These are phyloP conservation scores for Acanthopleura granulata DNA, from an alignment of 2,888 invertebrate species.

Conservation along the genomic window DNA sequence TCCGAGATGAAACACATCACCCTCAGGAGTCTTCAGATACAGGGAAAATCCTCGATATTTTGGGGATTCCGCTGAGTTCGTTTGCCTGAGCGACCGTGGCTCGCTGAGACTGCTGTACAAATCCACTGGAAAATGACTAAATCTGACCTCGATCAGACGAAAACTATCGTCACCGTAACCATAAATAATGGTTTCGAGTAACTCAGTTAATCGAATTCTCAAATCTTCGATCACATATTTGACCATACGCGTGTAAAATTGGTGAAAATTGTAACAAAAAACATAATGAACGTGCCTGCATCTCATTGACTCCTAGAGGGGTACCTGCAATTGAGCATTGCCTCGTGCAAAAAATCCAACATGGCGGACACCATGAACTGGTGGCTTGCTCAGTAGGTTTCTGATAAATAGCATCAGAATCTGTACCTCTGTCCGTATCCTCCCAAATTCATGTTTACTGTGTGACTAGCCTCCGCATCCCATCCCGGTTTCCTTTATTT, in stretches of 20 bases:
- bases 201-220: constrained; percentile 36
- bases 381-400: too few relatives aligned
- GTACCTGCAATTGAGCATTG: constrained; percentile 52
- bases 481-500: neutral
- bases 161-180: neutral
- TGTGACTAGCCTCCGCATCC: neutral
- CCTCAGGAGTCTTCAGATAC: constrained; percentile 17
- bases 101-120: constrained; percentile 14
- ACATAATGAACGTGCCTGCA: constrained; percentile 67
- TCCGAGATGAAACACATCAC: constrained; percentile 14
- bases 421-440: too few relatives aligned
- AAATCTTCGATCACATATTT: constrained; percentile 46
- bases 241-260: constrained; percentile 58
- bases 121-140: constrained; percentile 20
- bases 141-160: constrained; percentile 11
- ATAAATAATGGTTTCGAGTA: neutral
- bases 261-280: constrained; percentile 64
- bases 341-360: constrained; percentile 53
- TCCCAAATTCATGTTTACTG: neutral
- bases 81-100: neutral
- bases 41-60: constrained; percentile 21
- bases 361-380: constrained; percentile 50
- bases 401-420: too few relatives aligned
- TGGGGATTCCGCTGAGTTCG: constrained; percentile 21
- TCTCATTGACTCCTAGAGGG: constrained; percentile 63